These are phyloP conservation scores for Anabas testudineus DNA, from an alignment of 2,797 vertebrate species.

Conservation along the genomic window DNA sequence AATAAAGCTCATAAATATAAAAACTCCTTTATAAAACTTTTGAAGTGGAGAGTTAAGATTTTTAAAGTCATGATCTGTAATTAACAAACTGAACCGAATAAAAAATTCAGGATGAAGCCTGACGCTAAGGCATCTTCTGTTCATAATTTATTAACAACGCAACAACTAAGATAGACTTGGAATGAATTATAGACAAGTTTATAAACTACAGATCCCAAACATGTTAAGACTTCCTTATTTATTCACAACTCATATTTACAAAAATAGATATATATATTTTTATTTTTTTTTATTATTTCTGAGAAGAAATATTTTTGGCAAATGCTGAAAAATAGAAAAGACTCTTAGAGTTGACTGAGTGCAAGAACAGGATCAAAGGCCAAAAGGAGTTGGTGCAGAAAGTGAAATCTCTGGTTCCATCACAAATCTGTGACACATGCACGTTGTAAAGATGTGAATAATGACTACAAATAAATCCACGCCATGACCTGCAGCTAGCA, in stretches of 20 bases:
- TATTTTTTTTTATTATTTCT: constrained; percentile 34
- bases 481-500: too few relatives aligned
- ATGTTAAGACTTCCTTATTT: constrained; percentile 53
- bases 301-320: constrained; percentile 59
- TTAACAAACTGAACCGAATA: constrained; percentile 13
- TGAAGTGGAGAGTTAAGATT: constrained; percentile 24
- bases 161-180: constrained; percentile 28
- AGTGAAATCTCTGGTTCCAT: constrained; percentile 12
- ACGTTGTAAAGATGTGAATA: constrained; percentile 1
- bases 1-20: constrained; percentile 26
- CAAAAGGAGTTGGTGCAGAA: constrained; percentile 1
- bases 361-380: constrained; percentile 22
- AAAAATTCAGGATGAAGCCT: constrained; percentile 11
- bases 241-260: constrained; percentile 76
- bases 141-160: constrained; percentile 50
- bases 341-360: constrained; percentile 11
- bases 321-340: constrained; percentile 53
- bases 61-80: constrained; percentile 18
- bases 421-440: background rate
- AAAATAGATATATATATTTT: constrained; percentile 79
- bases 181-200: constrained; percentile 38
- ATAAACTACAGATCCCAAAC: constrained; percentile 40
- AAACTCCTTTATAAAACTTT: constrained; percentile 6
- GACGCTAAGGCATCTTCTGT: background rate
- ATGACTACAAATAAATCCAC: constrained; percentile 8